These are phyloP conservation scores for Threskiornis aethiopicus DNA, from an alignment of 2,797 vertebrate species.

Conservation along the genomic window DNA sequence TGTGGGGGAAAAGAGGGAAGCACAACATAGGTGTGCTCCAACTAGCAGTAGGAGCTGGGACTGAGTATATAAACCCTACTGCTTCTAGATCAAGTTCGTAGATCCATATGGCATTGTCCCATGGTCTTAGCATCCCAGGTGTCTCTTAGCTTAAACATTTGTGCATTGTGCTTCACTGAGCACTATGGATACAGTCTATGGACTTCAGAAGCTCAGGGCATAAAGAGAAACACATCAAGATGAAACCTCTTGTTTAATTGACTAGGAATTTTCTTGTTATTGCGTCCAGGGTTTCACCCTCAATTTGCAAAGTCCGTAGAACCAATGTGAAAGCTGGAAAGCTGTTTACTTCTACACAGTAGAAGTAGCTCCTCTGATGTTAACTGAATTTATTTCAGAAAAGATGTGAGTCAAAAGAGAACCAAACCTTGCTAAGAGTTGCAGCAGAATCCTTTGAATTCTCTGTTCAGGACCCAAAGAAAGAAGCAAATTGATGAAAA, in stretches of 20 bases:
- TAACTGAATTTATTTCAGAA: neutral
- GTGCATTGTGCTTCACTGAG: neutral
- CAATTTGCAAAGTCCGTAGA: fast-evolving
- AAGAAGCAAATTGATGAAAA: neutral
- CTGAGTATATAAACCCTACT: neutral
- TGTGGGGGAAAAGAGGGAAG: neutral
- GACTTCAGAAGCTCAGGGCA: neutral
- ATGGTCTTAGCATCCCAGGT: neutral
- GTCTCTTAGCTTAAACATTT: neutral
- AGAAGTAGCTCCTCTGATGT: neutral
- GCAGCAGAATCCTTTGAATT: neutral
- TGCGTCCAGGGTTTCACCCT: neutral
- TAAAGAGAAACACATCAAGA: neutral
- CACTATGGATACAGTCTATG: neutral
- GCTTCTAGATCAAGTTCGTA: neutral
- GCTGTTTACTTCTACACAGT: neutral
- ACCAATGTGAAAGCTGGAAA: neutral
- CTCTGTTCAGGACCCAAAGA: neutral
- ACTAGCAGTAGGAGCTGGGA: neutral
- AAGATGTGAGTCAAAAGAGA: neutral
- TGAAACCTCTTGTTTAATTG: neutral
- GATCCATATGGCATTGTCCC: neutral
- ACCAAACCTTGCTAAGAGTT: neutral
- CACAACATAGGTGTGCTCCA: neutral
- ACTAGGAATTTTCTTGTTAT: neutral